Evolutionary conservation across 2,888 invertebrate species (phyloP).

Genomic region (Lumbricus terrestris): DNA sequence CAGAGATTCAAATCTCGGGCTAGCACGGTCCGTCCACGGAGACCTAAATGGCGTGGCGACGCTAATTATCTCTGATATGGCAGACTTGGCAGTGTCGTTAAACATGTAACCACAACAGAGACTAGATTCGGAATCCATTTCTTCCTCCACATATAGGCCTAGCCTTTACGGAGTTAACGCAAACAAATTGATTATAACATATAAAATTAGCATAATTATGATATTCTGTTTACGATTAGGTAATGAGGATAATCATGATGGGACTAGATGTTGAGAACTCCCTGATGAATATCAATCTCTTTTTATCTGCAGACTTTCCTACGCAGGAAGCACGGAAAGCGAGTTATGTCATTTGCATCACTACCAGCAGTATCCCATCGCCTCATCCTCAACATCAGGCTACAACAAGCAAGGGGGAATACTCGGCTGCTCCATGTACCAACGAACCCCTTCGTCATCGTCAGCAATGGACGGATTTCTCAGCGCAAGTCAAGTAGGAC

Average conservation of each 20-base stretch:
- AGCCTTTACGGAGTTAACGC: no score
- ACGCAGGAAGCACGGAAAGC: background rate
- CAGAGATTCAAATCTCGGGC: no score
- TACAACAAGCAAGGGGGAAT: background rate
- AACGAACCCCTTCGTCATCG: background rate
- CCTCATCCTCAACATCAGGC: background rate
- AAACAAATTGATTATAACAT: no score
- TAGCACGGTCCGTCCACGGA: no score
- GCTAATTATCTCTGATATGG: no score
- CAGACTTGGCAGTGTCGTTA: no score
- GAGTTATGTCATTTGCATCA: conserved; percentile 7
- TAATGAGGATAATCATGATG: background rate
- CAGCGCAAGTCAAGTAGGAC: background rate
- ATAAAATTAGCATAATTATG: no score
- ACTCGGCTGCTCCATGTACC: background rate
- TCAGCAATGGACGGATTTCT: conserved; percentile 8
- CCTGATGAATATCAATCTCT: background rate
- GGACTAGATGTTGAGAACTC: background rate
- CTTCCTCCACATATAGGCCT: no score
- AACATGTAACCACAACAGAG: no score
- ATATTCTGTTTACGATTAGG: background rate
- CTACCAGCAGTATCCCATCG: background rate
- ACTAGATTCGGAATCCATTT: no score
- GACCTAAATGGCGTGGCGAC: no score
- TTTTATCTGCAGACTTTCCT: background rate